Base-by-base conservation (phyloP, 2,797 vertebrate species). In the Pitangus sulphuratus region DNA sequence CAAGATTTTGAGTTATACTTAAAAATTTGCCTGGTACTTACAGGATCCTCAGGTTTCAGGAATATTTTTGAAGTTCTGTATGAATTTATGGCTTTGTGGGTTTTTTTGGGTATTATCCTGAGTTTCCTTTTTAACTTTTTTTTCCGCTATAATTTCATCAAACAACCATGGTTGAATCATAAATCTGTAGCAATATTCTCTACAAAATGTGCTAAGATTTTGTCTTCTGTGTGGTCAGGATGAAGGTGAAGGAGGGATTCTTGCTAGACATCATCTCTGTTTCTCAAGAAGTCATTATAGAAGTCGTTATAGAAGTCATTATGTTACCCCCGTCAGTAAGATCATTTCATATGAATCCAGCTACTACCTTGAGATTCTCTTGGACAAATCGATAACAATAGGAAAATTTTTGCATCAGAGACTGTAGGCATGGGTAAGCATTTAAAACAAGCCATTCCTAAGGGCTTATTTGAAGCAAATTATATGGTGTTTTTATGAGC, bases 311-410 rank as follows among this genome's bases (percentile, higher is more conserved):
- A 47, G 48, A 51, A 51, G 26, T 51, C 50, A 16, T 53, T 44
- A 44, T 74, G 3, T 24, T 47, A 12, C 33, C 15, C 8, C 6
- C 68, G 19, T 44, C 35, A 4, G 11, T 26, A 64, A 71, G 26
- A 30, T 39, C 0, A 1, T 68, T 68, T 89, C 44, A 61, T n/a
- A 11, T 0, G 3, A 86, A 62, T 47, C 11, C 20, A 62, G 3
- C 6, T 68, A 61, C 31, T 48, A 16, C 7, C 9, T 35, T 9
- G 56, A 68, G 9, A 1, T 20, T 60, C 15, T 58, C n/a, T 69
- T 24, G 14, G 25, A 13, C 7, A 80, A 60, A 84, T 40, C 47
- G 68, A 12, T n/a, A 84, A 72, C 6, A 66, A 6, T 6, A 39
- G 21, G 35, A 68, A 75, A 81, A 21, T 3, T 31, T 77, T 48